Percentiles rank a stretch among this genome's conserved stretches.
Conservation (phyloP, 2,113 vertebrate genomes). For the Cebidichthys violaceus region DNA sequence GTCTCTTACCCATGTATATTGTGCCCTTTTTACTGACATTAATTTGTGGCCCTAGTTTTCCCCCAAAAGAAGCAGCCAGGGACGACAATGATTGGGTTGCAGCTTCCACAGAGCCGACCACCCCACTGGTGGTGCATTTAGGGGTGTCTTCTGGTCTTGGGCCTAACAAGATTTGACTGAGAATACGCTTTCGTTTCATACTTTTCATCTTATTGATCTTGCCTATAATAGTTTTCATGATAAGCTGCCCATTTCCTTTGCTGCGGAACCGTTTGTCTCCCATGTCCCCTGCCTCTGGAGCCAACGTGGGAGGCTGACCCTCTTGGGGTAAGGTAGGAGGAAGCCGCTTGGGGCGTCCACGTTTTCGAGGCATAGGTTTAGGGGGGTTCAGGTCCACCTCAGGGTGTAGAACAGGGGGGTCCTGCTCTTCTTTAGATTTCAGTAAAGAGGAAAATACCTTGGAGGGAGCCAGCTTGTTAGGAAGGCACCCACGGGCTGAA, state of each 20-base stretch:
- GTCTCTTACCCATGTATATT: slow-evolving; percentile 98
- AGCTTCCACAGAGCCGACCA: slow-evolving; percentile 80
- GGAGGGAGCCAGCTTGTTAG: slow-evolving; percentile 90
- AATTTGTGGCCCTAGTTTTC: slow-evolving; percentile 95
- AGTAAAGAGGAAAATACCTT: slow-evolving; percentile 93
- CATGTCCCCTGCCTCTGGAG: slow-evolving; percentile 87
- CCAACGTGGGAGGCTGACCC: slow-evolving; percentile 83
- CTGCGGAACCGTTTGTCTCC: slow-evolving; percentile 87
- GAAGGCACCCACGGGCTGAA: slow-evolving; percentile 85
- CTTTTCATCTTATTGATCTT: slow-evolving; percentile 99
- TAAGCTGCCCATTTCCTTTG: slow-evolving; percentile 93
- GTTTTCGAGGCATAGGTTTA: slow-evolving; percentile 92
- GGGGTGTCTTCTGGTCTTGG: slow-evolving; percentile 79
- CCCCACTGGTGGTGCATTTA: slow-evolving; percentile 58
- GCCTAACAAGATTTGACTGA: slow-evolving; percentile 93
- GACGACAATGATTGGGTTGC: slow-evolving; percentile 89
- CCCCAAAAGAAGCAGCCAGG: slow-evolving; percentile 94
- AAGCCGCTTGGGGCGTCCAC: slow-evolving; percentile 94
- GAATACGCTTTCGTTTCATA: slow-evolving; percentile 93
- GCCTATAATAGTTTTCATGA: slow-evolving; percentile 97
- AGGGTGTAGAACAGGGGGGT: slow-evolving; percentile 95
- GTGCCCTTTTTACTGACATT: slow-evolving; percentile 99
- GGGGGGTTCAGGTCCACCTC: slow-evolving; percentile 94
- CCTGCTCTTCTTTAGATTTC: slow-evolving; percentile 94
- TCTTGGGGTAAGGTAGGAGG: slow-evolving; percentile 88